These are phyloP conservation scores for Ctenopoma multispine DNA, from an alignment of 2,797 vertebrate species.

Conservation along the genomic window DNA sequence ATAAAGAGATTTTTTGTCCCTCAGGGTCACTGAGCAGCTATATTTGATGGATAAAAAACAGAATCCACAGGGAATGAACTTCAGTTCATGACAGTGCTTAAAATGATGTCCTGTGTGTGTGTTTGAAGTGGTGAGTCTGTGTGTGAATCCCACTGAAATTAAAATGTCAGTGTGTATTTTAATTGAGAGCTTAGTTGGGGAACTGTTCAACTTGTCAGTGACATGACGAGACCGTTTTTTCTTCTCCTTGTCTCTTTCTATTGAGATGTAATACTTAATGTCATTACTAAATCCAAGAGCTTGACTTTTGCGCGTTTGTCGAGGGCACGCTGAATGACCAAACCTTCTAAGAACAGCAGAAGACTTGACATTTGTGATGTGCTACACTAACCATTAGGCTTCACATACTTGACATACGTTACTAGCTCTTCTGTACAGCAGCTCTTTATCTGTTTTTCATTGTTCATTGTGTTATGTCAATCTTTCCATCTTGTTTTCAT, in stretches of 20 bases:
- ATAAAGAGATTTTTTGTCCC: not conserved
- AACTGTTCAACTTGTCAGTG: conserved; percentile 45
- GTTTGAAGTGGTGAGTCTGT: conserved; percentile 1
- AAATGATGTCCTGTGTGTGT: not conserved
- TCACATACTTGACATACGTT: not conserved
- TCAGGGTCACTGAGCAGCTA: not conserved
- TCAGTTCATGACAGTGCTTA: conserved; percentile 1
- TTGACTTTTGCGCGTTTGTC: conserved; percentile 2
- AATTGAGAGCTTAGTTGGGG: conserved; percentile 33
- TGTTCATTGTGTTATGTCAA: not conserved
- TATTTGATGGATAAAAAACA: conserved; percentile 1
- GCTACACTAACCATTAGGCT: not conserved
- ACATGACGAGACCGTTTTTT: conserved; percentile 16
- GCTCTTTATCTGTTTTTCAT: not conserved
- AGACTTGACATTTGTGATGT: not conserved
- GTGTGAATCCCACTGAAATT: conserved; percentile 32
- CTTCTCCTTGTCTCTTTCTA: not conserved
- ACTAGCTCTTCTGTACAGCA: not conserved
- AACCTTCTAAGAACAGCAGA: not conserved
- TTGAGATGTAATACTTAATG: conserved; percentile 40
- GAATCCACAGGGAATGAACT: not conserved
- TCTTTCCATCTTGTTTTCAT: not conserved
- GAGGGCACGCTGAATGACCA: not conserved
- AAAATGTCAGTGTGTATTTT: conserved; percentile 52
- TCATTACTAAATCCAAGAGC: conserved; percentile 29